Base-by-base conservation (phyloP, 2,797 vertebrate genomes). In the Oryzias sinensis region DNA sequence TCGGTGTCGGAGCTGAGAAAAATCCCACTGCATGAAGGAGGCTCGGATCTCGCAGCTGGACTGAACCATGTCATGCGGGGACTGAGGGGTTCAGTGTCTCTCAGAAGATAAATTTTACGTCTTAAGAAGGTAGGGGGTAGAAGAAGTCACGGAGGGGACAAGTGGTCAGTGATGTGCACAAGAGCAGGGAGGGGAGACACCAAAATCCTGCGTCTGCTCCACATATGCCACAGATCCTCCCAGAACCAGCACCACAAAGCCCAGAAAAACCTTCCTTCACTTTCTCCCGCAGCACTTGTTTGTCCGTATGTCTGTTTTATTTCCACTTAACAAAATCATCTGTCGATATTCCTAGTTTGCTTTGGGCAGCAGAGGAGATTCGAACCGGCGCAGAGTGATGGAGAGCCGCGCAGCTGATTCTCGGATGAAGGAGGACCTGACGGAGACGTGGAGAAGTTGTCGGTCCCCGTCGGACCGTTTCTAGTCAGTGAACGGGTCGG, bases 31-130 rank as follows among this genome's bases (percentile, higher is more conserved):
- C 94, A 94, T 94, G 92, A 94, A 94, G 93, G 91, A 93, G 93
- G 91, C 91, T 90, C 92, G 93, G 93, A 93, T 94, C 94, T 93
- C 93, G 95, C 94, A 95, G 94, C 95, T 94, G 96, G 97, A 96
- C 95, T 95, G 93, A 97, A 98, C 95, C 97, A 98, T 97, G 92
- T 95, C 94, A 92, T 91, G 84, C 83, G 80, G 82, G 76, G 84
- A 88, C 85, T 84, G 85, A 87, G 85, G 90, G 91, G 90, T 90
- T 91, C 81, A 80, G 76, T 82, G 84, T 90, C 71, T 82, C 70
- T 74, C 80, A 85, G 79, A 80, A 84, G 84, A 86, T 82, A 76
- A 76, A 85, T 86, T 86, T 88, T 82, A 83, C 89, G 83, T 81
- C 84, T 79, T 80, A 73, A 76, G 46, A 45, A 15, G 50, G 51